Conservation (phyloP, 2,797 vertebrate species). For the Rhodeus uyekii region DNA sequence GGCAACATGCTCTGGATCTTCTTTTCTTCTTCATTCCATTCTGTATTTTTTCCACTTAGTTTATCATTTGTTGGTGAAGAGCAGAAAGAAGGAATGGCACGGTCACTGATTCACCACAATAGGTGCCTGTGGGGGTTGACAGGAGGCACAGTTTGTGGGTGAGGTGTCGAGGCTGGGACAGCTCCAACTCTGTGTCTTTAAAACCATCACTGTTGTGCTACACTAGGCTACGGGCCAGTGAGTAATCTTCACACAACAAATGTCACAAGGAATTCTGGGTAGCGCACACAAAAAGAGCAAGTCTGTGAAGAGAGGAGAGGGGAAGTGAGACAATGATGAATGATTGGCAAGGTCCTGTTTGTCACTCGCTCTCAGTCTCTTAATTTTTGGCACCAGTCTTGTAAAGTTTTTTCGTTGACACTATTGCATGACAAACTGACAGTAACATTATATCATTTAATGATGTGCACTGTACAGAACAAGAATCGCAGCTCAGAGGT, state of each 20-base stretch:
- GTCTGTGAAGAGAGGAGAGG: constrained; percentile 25
- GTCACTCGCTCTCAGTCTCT: constrained; percentile 3
- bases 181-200: constrained; percentile 78
- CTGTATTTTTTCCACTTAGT: constrained; percentile 60
- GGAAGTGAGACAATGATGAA: constrained; percentile 27
- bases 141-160: constrained; percentile 70
- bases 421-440: constrained; percentile 41
- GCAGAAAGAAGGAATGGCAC: constrained; percentile 72
- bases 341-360: constrained; percentile 13
- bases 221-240: constrained; percentile 70
- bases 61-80: constrained; percentile 60
- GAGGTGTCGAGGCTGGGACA: constrained; percentile 72
- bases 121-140: constrained; percentile 68
- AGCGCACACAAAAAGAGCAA: constrained; percentile 45
- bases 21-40: constrained; percentile 76
- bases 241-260: constrained; percentile 72
- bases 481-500: constrained; percentile 40
- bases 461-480: constrained; percentile 41
- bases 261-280: constrained; percentile 69
- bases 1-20: constrained; percentile 72
- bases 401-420: constrained; percentile 20
- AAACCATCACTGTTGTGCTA: constrained; percentile 65
- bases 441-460: constrained; percentile 48
- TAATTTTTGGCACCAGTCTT: constrained; percentile 21
- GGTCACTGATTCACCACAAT: constrained; percentile 81